Percentiles rank a stretch among this genome's conserved stretches.
Conservation (phyloP, 2,113 vertebrate species). For the Pyrgilauda ruficollis region DNA sequence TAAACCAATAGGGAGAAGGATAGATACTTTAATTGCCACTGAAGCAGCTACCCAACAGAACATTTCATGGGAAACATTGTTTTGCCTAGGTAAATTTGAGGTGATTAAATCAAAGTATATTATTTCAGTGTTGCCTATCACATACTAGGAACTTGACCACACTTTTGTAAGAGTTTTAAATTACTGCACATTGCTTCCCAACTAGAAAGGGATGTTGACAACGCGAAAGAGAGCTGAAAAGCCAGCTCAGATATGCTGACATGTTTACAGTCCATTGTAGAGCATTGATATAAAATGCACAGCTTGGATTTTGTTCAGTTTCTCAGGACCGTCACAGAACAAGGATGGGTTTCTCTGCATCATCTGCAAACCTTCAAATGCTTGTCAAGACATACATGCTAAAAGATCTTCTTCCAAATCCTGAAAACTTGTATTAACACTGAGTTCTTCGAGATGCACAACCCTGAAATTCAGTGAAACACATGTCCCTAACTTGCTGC, state of each 20-base stretch:
- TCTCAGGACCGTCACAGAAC: background rate
- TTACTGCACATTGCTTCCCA: background rate
- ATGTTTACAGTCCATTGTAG: background rate
- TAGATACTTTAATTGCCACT: background rate
- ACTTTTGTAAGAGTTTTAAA: background rate
- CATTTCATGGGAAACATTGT: background rate
- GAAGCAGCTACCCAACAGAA: background rate
- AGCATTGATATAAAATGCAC: background rate
- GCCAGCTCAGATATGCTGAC: background rate
- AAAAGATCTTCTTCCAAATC: background rate
- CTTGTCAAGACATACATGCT: background rate
- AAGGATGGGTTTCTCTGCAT: background rate
- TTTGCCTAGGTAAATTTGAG: background rate
- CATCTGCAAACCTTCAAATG: background rate
- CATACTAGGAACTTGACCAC: background rate
- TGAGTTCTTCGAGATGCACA: background rate
- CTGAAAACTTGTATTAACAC: background rate
- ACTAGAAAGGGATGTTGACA: background rate
- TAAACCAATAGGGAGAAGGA: background rate
- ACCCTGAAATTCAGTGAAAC: background rate
- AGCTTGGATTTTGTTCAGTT: background rate
- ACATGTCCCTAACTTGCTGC: background rate
- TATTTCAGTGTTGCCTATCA: background rate
- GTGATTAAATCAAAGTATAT: background rate
- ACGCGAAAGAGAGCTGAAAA: background rate